Evolutionary conservation across 2,113 vertebrate species (phyloP).

Genomic region (Artemisiospiza belli): DNA sequence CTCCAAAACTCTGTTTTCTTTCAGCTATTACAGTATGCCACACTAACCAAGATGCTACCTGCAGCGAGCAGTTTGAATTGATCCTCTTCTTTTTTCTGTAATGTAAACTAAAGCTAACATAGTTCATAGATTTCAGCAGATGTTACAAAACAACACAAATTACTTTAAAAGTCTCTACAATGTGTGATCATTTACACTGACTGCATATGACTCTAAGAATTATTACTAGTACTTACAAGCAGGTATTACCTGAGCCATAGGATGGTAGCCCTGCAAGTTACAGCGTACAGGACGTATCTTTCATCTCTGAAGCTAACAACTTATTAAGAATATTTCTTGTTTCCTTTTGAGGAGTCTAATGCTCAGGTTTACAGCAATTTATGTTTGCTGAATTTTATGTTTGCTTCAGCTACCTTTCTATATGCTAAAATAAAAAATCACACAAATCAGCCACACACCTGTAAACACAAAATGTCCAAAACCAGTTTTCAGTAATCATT

Average conservation of each 20-base stretch:
- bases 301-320: not conserved
- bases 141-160: not conserved
- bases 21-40: not conserved
- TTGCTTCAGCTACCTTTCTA: not conserved
- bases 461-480: not conserved
- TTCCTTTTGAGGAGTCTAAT: not conserved
- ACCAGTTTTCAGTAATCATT: not conserved
- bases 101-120: not conserved
- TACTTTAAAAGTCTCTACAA: not conserved
- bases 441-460: accelerated
- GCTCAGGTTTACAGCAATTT: not conserved
- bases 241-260: not conserved
- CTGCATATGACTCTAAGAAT: not conserved
- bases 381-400: not conserved
- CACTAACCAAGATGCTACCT: not conserved
- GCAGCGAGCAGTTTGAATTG: not conserved
- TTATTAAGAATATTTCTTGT: not conserved
- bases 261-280: not conserved
- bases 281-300: not conserved
- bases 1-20: not conserved
- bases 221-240: not conserved
- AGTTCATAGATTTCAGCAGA: not conserved
- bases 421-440: not conserved
- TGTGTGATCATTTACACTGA: not conserved
- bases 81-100: not conserved